These are phyloP conservation scores for Alosa sapidissima DNA, from an alignment of 2,797 vertebrate species.

Conservation along the genomic window DNA sequence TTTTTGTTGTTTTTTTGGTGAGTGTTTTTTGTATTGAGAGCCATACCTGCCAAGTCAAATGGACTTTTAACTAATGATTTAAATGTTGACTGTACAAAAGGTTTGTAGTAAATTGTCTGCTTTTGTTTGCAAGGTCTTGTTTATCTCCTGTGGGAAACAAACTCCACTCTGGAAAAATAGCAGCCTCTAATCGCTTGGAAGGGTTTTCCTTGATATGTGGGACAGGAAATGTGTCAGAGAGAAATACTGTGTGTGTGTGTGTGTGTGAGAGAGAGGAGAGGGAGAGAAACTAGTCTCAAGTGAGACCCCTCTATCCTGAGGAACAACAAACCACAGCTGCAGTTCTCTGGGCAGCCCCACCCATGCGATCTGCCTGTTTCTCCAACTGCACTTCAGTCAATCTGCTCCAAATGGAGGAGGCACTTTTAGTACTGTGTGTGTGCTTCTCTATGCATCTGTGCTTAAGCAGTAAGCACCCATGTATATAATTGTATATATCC, in stretches of 20 bases:
- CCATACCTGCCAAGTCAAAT: not conserved
- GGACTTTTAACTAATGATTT: not conserved
- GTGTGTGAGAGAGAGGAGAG: not conserved
- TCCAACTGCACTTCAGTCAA: conserved; percentile 69
- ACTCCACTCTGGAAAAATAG: conserved; percentile 35
- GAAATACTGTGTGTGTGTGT: conserved; percentile 22
- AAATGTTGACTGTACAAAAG: not conserved
- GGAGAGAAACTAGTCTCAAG: conserved; percentile 1
- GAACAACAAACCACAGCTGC: conserved; percentile 77
- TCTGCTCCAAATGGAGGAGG: conserved; percentile 29
- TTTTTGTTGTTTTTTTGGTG: not conserved
- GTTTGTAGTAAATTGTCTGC: not conserved
- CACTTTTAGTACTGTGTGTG: not conserved
- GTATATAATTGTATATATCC: not conserved
- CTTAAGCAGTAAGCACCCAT: not conserved
- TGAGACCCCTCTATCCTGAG: conserved; percentile 56
- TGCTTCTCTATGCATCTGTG: conserved; percentile 41
- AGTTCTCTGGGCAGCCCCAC: conserved; percentile 70
- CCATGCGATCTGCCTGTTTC: conserved; percentile 71
- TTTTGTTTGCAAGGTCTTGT: not conserved
- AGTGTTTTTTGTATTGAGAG: not conserved
- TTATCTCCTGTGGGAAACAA: conserved; percentile 34
- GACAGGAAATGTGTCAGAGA: conserved; percentile 71
- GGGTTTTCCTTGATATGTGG: conserved; percentile 56
- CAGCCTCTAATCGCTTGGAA: conserved; percentile 50